A percentile compares a stretch with the other conserved stretches of the same genome.
Conservation (phyloP, 2,113 vertebrate genomes). For the Pteronura brasiliensis region DNA sequence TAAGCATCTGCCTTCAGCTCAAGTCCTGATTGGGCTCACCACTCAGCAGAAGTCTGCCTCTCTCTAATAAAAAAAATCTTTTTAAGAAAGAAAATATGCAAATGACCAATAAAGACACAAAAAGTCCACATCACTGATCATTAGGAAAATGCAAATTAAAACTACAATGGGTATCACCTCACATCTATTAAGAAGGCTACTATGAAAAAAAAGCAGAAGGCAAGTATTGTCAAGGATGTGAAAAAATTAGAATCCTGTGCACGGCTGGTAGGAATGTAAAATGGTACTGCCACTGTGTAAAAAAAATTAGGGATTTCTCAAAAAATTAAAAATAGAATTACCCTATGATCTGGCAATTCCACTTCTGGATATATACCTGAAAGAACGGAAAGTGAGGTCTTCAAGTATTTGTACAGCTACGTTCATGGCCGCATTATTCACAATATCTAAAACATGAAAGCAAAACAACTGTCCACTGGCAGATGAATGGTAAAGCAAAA, state of each 20-base stretch:
- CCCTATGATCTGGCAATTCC: background rate
- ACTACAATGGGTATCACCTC: background rate
- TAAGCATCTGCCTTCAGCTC: background rate
- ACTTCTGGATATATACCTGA: background rate
- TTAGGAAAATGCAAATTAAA: background rate
- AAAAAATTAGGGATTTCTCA: background rate
- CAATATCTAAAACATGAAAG: background rate
- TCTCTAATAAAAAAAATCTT: background rate
- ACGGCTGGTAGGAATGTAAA: background rate
- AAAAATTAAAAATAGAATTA: background rate
- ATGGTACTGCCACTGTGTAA: background rate
- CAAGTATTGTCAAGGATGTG: background rate
- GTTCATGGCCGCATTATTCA: background rate
- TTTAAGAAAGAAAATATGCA: background rate
- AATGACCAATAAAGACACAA: background rate
- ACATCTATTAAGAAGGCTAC: background rate
- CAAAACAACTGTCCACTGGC: background rate
- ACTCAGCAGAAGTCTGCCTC: background rate
- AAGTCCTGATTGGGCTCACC: no score
- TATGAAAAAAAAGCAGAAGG: background rate
- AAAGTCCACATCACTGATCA: background rate
- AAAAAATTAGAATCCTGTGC: background rate
- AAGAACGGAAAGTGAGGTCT: background rate
- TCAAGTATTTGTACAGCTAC: background rate
- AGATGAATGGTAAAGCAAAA: background rate